Percentiles rank a stretch among this genome's conserved stretches.
Conservation (phyloP, 1,140 invertebrate genomes). For the Reticulitermes speratus region DNA sequence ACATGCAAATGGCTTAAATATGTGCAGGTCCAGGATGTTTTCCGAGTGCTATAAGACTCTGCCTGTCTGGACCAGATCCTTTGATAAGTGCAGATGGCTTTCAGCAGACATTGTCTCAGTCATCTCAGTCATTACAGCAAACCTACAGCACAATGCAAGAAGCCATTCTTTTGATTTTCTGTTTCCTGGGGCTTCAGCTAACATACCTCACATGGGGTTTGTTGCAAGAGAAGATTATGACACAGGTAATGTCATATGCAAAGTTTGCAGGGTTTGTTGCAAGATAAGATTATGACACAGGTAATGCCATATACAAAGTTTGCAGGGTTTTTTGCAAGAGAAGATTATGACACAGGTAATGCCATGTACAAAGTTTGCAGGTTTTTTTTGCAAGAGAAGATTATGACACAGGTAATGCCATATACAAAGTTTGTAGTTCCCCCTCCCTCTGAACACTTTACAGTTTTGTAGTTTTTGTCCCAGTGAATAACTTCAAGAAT, state of each 20-base stretch:
- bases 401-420: slow-evolving; percentile 73
- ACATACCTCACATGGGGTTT: slow-evolving; percentile 94
- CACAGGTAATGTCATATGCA: slow-evolving; percentile 60
- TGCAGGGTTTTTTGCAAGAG: too few relatives aligned
- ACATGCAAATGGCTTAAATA: not conserved
- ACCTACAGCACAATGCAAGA: slow-evolving; percentile 48
- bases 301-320: slow-evolving; percentile 50
- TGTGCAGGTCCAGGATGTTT: slow-evolving; percentile 22
- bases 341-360: slow-evolving; percentile 80
- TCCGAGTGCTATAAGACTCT: not conserved
- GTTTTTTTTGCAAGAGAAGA: slow-evolving; percentile 88
- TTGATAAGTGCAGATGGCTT: not conserved
- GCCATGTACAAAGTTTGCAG: too few relatives aligned
- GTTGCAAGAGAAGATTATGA: slow-evolving; percentile 92
- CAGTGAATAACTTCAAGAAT: too few relatives aligned
- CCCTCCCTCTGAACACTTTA: too few relatives aligned
- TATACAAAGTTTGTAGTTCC: too few relatives aligned
- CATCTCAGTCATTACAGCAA: slow-evolving; percentile 40
- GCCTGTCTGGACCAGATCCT: slow-evolving; percentile 26
- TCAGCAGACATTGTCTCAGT: not conserved
- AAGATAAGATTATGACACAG: slow-evolving; percentile 92
- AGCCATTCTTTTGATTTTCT: slow-evolving; percentile 65
- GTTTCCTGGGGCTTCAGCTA: slow-evolving; percentile 84
- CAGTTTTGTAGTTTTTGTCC: too few relatives aligned
- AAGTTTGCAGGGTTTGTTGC: too few relatives aligned